phyloP scores from a whole-genome alignment of 2,797 vertebrate species.

The Hemitrygon akajei region DNA sequence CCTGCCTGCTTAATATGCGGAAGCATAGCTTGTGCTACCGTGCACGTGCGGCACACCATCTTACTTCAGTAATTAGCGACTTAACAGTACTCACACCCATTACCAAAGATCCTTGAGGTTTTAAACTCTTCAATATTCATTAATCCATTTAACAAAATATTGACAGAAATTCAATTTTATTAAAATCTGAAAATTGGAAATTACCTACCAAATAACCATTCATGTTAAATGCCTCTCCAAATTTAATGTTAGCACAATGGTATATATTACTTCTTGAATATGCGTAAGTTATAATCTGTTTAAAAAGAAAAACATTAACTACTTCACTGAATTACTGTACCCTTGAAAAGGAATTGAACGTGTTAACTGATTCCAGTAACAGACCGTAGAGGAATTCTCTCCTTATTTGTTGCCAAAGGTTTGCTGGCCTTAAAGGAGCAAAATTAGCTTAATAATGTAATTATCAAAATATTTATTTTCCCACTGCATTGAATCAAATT shows the following conservation, averaged over 20 bases:
- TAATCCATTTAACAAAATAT: neutral
- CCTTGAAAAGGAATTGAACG: neutral
- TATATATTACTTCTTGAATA: neutral
- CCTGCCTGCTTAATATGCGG: neutral
- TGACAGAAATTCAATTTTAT: constrained; percentile 16
- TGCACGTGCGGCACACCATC: neutral
- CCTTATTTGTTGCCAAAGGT: neutral
- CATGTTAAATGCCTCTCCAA: neutral
- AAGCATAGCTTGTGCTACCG: neutral
- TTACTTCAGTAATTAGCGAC: neutral
- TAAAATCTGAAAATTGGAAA: neutral
- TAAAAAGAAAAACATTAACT: neutral
- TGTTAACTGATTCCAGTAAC: neutral
- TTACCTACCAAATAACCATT: neutral
- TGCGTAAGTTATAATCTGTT: neutral
- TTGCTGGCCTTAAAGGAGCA: neutral
- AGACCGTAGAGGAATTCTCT: neutral
- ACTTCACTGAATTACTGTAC: neutral
- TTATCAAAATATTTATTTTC: constrained; percentile 23
- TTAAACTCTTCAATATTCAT: constrained; percentile 26
- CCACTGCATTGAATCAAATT: constrained; percentile 25
- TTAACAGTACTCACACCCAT: neutral
- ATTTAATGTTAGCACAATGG: neutral
- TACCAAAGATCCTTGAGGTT: constrained; percentile 32
- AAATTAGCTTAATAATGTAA: constrained; percentile 16